phyloP scores from a whole-genome alignment of 1,140 invertebrate species.

The Littorina saxatilis region DNA sequence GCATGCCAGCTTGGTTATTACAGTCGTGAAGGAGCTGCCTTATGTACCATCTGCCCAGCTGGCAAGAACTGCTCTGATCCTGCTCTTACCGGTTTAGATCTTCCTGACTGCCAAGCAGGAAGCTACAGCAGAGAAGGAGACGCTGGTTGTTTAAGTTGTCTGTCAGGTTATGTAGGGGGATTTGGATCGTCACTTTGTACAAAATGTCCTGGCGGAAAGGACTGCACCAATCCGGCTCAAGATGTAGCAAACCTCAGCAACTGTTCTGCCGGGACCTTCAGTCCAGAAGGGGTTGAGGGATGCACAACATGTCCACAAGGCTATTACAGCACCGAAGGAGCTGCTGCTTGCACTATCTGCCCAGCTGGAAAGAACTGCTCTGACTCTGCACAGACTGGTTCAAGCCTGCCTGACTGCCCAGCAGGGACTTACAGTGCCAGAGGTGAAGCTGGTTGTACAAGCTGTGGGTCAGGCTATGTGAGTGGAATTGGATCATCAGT shows the following conservation, averaged over 20 bases:
- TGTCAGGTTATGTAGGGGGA: constrained; percentile 44
- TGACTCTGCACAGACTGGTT: constrained; percentile 42
- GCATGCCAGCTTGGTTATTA: constrained; percentile 64
- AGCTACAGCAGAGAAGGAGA: constrained; percentile 58
- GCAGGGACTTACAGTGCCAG: constrained; percentile 47
- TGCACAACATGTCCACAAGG: constrained; percentile 46
- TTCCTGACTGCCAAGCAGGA: constrained; percentile 65
- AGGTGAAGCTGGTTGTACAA: constrained; percentile 44
- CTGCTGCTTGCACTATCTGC: constrained; percentile 38
- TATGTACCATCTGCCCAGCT: constrained; percentile 48
- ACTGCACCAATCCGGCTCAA: constrained; percentile 25
- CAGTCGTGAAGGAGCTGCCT: constrained; percentile 50
- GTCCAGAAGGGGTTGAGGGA: constrained; percentile 33
- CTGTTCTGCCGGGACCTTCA: constrained; percentile 47
- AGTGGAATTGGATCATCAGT: constrained; percentile 57
- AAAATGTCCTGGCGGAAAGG: constrained; percentile 42
- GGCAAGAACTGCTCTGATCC: constrained; percentile 53
- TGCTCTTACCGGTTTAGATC: constrained; percentile 4
- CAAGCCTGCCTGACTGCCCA: constrained; percentile 32
- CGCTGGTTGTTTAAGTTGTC: constrained; percentile 42
- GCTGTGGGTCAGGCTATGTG: constrained; percentile 47
- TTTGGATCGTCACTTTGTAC: constrained; percentile 7
- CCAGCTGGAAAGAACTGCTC: constrained; percentile 49
- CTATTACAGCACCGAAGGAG: constrained; percentile 43
- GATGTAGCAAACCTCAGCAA: constrained; percentile 5